phyloP scores from a whole-genome alignment of 2,888 invertebrate species.

The Lycia hirtaria region DNA sequence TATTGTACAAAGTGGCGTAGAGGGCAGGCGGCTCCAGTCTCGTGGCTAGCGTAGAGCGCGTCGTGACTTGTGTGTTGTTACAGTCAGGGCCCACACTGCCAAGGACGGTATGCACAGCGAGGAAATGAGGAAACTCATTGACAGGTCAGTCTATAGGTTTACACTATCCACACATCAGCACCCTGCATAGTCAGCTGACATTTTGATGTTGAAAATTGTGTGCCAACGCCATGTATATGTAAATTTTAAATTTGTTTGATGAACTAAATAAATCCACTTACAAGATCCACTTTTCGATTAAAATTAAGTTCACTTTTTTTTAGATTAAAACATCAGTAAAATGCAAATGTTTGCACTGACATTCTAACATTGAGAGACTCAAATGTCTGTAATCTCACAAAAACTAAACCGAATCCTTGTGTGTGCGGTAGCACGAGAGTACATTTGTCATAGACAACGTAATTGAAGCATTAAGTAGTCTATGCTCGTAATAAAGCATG shows the following conservation, averaged over 20 bases:
- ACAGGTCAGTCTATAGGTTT: conserved; percentile 91
- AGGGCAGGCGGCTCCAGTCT: conserved; percentile 64
- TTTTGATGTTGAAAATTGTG: conserved; percentile 12
- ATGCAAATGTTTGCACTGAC: conserved; percentile 3
- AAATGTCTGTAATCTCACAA: conserved; percentile 15
- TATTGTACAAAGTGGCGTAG: conserved; percentile 65
- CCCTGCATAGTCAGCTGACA: conserved; percentile 7
- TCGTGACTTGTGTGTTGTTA: conserved; percentile 84
- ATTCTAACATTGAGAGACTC: conserved; percentile 5
- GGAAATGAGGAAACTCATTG: conserved; percentile 98
- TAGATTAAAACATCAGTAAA: no score
- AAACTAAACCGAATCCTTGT: conserved; percentile 63
- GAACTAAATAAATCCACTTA: conserved; percentile 1
- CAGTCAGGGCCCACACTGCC: conserved; percentile 88
- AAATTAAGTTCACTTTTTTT: no score
- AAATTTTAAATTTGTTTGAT: not conserved
- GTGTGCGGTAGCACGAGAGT: conserved; percentile 67
- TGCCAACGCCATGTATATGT: not conserved
- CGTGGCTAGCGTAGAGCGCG: conserved; percentile 79
- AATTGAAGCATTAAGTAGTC: conserved; percentile 66
- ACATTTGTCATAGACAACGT: conserved; percentile 47
- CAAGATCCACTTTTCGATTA: not conserved
- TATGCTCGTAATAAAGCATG: conserved; percentile 81
- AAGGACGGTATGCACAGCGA: conserved; percentile 98
- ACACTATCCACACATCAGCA: conserved; percentile 45